phyloP scores from a whole-genome alignment of 2,113 vertebrate species.

The Ophthalmolycus amberensis region DNA sequence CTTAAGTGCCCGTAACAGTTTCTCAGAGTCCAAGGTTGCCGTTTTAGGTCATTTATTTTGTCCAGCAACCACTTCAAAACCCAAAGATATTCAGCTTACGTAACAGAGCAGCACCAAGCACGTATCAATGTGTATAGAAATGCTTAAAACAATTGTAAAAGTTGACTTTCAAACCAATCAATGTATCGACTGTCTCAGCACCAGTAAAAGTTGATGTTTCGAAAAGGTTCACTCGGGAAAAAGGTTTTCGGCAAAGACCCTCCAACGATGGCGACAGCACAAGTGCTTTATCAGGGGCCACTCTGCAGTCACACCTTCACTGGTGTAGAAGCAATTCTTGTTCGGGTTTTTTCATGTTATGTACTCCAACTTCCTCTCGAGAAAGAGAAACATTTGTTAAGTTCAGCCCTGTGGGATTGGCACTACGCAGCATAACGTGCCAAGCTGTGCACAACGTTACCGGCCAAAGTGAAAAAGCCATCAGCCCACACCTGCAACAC shows the following conservation, averaged over 20 bases:
- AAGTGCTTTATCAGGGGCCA: not conserved
- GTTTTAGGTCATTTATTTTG: not conserved
- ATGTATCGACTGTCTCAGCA: not conserved
- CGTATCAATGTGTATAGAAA: too few species aligned
- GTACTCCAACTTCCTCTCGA: slow-evolving; percentile 28
- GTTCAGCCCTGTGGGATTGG: slow-evolving; percentile 35
- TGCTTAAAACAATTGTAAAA: not conserved
- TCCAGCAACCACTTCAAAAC: too few species aligned
- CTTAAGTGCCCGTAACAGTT: not conserved
- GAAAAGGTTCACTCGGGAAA: not conserved
- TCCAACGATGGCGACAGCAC: not conserved
- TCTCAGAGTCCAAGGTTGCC: not conserved
- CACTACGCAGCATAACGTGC: slow-evolving; percentile 39
- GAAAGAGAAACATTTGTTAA: slow-evolving; percentile 35
- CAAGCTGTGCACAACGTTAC: slow-evolving; percentile 49
- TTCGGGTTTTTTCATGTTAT: not conserved
- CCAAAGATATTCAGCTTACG: not conserved
- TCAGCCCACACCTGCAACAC: slow-evolving; percentile 48
- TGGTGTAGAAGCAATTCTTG: not conserved
- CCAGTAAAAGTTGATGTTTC: not conserved
- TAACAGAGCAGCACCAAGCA: too few species aligned
- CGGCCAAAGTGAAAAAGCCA: slow-evolving; percentile 17
- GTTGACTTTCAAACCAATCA: not conserved
- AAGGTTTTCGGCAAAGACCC: too few species aligned
- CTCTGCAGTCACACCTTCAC: slow-evolving; percentile 26